Percentiles rank a stretch among this genome's conserved stretches.
phyloP scores from a whole-genome alignment of 1,140 invertebrate species.

The Cydia amplana region DNA sequence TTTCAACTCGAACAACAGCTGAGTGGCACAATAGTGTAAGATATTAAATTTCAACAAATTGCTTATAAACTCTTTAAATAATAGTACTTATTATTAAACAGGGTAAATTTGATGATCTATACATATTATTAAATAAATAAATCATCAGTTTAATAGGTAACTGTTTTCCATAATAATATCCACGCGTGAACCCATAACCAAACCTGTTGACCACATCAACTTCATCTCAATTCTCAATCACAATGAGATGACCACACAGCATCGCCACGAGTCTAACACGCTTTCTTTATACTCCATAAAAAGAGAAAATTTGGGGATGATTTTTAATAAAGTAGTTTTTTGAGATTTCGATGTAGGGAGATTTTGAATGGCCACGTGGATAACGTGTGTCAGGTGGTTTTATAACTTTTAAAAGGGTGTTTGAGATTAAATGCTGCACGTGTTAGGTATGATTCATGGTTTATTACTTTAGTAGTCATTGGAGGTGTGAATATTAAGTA shows the following conservation, averaged over 20 bases:
- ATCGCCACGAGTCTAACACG: slow-evolving; percentile 28
- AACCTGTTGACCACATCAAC: slow-evolving; percentile 1
- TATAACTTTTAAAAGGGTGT: background rate
- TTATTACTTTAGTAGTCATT: background rate
- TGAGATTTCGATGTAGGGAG: background rate
- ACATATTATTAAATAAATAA: background rate
- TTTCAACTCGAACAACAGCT: no score
- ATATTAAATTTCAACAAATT: background rate
- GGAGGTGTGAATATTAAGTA: background rate
- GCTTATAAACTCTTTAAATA: no score
- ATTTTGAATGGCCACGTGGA: slow-evolving; percentile 8
- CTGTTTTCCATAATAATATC: no score
- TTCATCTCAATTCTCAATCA: slow-evolving; percentile 2
- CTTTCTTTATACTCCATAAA: slow-evolving; percentile 19
- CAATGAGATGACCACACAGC: background rate
- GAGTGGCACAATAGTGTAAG: no score
- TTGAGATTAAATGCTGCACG: slow-evolving; percentile 7
- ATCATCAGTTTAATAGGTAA: no score
- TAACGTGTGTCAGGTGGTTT: background rate
- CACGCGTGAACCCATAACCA: background rate
- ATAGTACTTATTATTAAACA: no score
- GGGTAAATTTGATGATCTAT: background rate
- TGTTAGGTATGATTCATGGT: background rate
- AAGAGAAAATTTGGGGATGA: background rate
- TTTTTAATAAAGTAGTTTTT: slow-evolving; percentile 1